Percentiles rank a stretch among this genome's conserved stretches.
Evolutionary conservation across 2,888 invertebrate species (phyloP).

Genomic region (Phortica magna): DNA sequence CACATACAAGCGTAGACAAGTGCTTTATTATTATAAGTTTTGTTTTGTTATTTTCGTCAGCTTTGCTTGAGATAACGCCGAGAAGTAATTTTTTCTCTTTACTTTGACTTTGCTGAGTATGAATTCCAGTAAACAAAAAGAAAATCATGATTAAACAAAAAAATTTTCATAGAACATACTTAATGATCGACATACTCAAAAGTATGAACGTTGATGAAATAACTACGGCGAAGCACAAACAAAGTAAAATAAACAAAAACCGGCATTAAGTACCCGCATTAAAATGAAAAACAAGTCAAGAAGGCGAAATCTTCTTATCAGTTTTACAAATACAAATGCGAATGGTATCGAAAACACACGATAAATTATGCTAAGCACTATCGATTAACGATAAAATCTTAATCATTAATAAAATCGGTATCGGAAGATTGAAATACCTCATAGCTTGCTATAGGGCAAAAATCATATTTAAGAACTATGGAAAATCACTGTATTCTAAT

Average conservation of each 20-base stretch:
- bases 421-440: too few relatives aligned
- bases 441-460: too few relatives aligned
- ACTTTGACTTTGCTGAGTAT: background rate
- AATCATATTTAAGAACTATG: too few relatives aligned
- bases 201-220: background rate
- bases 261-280: background rate
- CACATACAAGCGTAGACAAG: background rate
- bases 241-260: background rate
- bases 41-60: background rate
- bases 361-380: too few relatives aligned
- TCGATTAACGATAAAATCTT: too few relatives aligned
- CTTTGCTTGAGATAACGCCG: background rate
- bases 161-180: constrained; percentile 23
- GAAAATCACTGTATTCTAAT: too few relatives aligned
- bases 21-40: background rate
- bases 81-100: too few relatives aligned
- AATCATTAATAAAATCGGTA: too few relatives aligned
- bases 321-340: too few relatives aligned
- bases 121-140: background rate
- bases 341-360: too few relatives aligned
- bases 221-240: background rate
- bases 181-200: background rate
- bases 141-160: constrained; percentile 25
- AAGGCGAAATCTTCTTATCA: too few relatives aligned
- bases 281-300: too few relatives aligned